Base-by-base conservation (phyloP, 2,113 vertebrate species). In the Piaya cayana region DNA sequence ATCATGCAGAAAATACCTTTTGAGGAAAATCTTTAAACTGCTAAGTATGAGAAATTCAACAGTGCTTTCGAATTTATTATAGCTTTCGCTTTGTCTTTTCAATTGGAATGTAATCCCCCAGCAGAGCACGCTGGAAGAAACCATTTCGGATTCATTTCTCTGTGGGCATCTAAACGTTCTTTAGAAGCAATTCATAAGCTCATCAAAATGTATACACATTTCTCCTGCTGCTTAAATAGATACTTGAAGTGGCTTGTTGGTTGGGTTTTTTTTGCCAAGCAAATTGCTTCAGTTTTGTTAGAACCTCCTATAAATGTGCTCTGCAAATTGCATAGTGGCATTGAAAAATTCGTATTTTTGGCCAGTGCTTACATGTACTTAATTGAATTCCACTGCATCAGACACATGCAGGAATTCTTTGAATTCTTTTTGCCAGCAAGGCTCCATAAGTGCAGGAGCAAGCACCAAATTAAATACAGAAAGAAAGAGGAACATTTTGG, bases 131-230 rank as follows among this genome's bases (percentile, higher is more conserved):
- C 26, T 76, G 45, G 72, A 90, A 96, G 68, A 94, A 83, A 90
- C 77, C 81, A 78, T 50, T 94, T 68, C 87, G 75, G 84, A 95
- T 94, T 77, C 55, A 82, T 95, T 87, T 77, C 77, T 96, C 90
- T 68, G 80, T 59, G 56, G 91, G 72, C 78, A 86, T 45, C 29
- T 80, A 65, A 91, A 82, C n/a, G 53, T 64, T 93, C 42, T 72
- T 86, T 80, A 93, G 56, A 88, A 71, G 59, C 63, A 93, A 85
- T 86, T 90, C 63, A 94, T 67, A 92, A 90, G 94, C 43, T 79
- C 68, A 92, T 95, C 94, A 86, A 95, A 92, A 92, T 23, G 16
- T 67, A 92, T 23, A 80, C 8, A 37, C 4, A 19, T 53, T 87
- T 95, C 87, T 65, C 70, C 70, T 78, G 30, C 71, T 71, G 47